Conservation (phyloP, 2,113 vertebrate genomes). For the Ancistrus triradiatus region DNA sequence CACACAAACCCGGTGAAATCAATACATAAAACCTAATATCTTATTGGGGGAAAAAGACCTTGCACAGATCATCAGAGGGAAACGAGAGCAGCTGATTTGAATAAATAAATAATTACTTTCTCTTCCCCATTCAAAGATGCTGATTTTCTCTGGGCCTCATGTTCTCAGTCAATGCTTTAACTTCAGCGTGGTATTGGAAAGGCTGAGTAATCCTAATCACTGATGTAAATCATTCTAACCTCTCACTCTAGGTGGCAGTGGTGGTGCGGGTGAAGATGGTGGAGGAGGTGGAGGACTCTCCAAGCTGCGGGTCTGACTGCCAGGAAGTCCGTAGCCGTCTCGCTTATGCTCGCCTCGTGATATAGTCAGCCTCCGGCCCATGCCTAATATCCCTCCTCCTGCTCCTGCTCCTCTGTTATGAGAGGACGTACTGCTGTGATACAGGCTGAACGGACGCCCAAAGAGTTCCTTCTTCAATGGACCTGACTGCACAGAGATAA, state of each 20-base stretch:
- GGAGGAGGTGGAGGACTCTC: constrained; percentile 41
- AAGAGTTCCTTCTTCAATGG: constrained; percentile 56
- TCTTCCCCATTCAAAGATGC: too few species aligned
- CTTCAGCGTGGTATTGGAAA: not conserved
- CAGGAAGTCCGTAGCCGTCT: constrained; percentile 21
- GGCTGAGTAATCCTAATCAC: not conserved
- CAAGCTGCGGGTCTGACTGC: constrained; percentile 32
- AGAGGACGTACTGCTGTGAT: constrained; percentile 34
- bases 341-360: constrained; percentile 24
- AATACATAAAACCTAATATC: too few species aligned
- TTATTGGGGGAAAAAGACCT: too few species aligned
- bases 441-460: constrained; percentile 54
- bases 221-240: constrained; percentile 41
- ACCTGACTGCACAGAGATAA: constrained; percentile 47
- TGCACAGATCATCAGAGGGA: too few species aligned
- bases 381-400: constrained; percentile 45
- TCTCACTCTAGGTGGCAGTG: constrained; percentile 57
- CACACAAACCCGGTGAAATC: too few species aligned
- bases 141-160: too few species aligned
- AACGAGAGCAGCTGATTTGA: too few species aligned
- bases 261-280: constrained; percentile 46
- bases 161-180: not conserved
- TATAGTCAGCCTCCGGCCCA: constrained; percentile 41
- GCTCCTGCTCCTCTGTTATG: constrained; percentile 28
- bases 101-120: too few species aligned